Percentiles rank a stretch among this genome's conserved stretches.
Evolutionary conservation across 1,140 invertebrate species (phyloP).

Genomic region (Ceratina australensis): DNA sequence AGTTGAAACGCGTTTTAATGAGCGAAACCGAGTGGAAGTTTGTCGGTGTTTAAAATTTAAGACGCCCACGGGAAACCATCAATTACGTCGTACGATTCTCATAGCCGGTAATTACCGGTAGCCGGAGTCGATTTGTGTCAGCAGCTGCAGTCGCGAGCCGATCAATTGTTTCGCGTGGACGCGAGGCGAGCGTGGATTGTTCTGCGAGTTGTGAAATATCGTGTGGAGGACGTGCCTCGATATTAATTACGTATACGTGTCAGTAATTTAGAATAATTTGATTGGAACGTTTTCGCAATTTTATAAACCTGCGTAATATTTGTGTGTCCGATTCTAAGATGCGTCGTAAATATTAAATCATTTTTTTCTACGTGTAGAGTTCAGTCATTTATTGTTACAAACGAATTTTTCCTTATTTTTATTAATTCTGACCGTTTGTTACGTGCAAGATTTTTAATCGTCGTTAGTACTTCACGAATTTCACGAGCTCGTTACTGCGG

Average conservation of each 20-base stretch:
- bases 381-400: too few relatives aligned
- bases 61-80: slow-evolving; percentile 27
- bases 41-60: slow-evolving; percentile 6
- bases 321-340: too few relatives aligned
- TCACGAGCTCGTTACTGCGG: too few relatives aligned
- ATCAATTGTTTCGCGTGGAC: slow-evolving; percentile 25
- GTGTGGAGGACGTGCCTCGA: slow-evolving; percentile 12
- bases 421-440: too few relatives aligned
- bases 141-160: slow-evolving; percentile 30
- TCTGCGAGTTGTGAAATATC: slow-evolving; percentile 4
- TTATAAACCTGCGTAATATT: background rate
- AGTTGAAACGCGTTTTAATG: background rate
- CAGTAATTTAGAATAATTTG: background rate
- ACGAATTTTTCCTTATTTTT: too few relatives aligned
- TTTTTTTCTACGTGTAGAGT: too few relatives aligned
- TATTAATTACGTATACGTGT: background rate
- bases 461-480: too few relatives aligned
- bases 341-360: too few relatives aligned
- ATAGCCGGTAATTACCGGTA: slow-evolving; percentile 27
- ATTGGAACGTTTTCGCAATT: background rate
- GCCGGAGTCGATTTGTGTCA: slow-evolving; percentile 23
- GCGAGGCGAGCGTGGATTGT: slow-evolving; percentile 22
- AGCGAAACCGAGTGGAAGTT: background rate
- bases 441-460: too few relatives aligned
- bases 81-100: slow-evolving; percentile 26